phyloP scores from a whole-genome alignment of 2,888 invertebrate species.

The Drosophila borborema region DNA sequence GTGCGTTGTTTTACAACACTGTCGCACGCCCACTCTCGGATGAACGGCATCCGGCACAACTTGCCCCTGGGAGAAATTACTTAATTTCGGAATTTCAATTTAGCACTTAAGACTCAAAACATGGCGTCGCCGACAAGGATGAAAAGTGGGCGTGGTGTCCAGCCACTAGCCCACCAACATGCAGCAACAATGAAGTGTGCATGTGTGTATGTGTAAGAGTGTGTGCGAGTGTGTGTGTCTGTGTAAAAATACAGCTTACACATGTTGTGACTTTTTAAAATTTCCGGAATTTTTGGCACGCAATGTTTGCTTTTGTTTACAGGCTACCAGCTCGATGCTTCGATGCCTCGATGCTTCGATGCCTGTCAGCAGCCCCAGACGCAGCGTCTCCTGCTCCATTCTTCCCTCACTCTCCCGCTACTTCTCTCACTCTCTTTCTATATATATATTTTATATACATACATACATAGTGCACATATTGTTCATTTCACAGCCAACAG shows the following conservation, averaged over 20 bases:
- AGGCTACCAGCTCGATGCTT: slow-evolving; percentile 46
- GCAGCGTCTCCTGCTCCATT: background rate
- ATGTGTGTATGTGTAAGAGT: background rate
- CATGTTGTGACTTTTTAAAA: slow-evolving; percentile 80
- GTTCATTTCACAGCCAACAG: slow-evolving; percentile 34
- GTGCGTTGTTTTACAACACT: slow-evolving; percentile 66
- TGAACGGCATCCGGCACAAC: slow-evolving; percentile 28
- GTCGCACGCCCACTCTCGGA: slow-evolving; percentile 43
- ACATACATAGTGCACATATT: slow-evolving; percentile 12
- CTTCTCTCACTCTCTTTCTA: background rate
- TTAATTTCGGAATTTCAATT: slow-evolving; percentile 82
- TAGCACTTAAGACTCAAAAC: slow-evolving; percentile 71
- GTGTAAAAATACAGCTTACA: slow-evolving; percentile 73
- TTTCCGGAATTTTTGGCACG: slow-evolving; percentile 82
- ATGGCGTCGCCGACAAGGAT: slow-evolving; percentile 34
- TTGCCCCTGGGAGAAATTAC: slow-evolving; percentile 76
- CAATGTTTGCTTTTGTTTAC: slow-evolving; percentile 79
- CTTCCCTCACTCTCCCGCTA: background rate
- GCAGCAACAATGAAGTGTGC: slow-evolving; percentile 23
- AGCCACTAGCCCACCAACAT: slow-evolving; percentile 25
- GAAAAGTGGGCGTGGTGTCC: slow-evolving; percentile 4
- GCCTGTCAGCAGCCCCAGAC: slow-evolving; percentile 12
- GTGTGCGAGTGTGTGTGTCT: slow-evolving; percentile 26
- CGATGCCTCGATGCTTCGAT: slow-evolving; percentile 8
- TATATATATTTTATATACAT: too few relatives aligned